Conservation (phyloP, 2,797 vertebrate species). For the Lutjanus argentimaculatus region DNA sequence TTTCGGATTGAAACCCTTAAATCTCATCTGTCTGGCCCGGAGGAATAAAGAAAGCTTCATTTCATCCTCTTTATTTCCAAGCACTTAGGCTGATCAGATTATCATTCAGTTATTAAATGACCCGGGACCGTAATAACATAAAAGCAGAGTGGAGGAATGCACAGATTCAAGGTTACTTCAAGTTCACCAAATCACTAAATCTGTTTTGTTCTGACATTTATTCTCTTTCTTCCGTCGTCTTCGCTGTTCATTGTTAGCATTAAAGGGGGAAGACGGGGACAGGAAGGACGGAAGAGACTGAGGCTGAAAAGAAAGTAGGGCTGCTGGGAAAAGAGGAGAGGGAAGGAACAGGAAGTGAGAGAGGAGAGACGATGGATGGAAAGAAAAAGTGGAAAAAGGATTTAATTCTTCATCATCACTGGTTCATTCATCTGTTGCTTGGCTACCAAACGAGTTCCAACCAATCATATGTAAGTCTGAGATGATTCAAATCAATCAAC, state of each 20-base stretch:
- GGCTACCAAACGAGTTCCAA: no score
- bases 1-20: constrained; percentile 34
- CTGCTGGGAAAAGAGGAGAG: neutral
- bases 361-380: accelerated
- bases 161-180: constrained; percentile 59
- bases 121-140: constrained; percentile 58
- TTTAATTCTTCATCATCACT: neutral
- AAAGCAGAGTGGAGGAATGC: constrained; percentile 56
- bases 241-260: neutral
- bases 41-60: constrained; percentile 57
- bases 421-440: no score
- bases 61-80: constrained; percentile 68
- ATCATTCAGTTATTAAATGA: constrained; percentile 72
- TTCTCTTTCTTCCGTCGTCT: constrained; percentile 13
- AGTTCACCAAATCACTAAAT: constrained; percentile 53
- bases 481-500: no score
- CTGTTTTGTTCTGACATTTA: constrained; percentile 40
- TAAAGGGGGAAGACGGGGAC: neutral
- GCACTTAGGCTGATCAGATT: constrained; percentile 78
- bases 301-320: neutral
- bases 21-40: constrained; percentile 28
- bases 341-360: no score
- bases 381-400: neutral
- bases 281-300: neutral
- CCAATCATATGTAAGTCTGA: no score